Conservation (phyloP, 2,113 vertebrate species). For the Tragelaphus buxtoni region DNA sequence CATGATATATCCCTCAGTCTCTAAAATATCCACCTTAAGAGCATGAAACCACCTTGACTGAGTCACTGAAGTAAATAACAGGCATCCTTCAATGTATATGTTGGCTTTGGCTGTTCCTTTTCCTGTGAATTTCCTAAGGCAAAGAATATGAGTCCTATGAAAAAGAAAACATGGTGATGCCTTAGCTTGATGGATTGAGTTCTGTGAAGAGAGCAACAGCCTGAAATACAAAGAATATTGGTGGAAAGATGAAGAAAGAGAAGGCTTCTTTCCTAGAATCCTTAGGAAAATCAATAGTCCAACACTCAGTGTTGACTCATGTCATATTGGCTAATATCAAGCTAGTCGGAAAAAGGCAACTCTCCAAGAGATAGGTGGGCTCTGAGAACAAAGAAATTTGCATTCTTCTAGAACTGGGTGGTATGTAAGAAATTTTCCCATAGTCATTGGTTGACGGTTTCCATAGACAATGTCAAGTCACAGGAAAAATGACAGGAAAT, state of each 20-base stretch:
- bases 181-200: neutral
- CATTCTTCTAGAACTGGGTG: neutral
- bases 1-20: neutral
- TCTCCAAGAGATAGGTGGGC: neutral
- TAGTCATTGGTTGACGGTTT: neutral
- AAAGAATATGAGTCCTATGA: neutral
- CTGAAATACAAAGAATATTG: neutral
- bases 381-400: neutral
- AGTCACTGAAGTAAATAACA: neutral
- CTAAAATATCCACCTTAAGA: neutral
- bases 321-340: neutral
- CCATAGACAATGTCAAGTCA: neutral
- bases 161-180: neutral
- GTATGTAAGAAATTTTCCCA: neutral
- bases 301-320: neutral
- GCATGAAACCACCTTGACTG: neutral
- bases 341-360: neutral
- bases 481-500: constrained; percentile 1
- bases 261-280: neutral
- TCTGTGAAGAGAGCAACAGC: neutral
- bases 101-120: neutral
- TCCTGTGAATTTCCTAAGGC: neutral
- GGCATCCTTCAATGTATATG: neutral
- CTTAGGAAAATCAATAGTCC: neutral
- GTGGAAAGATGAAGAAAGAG: neutral